A percentile compares a stretch with the other conserved stretches of the same genome.
These are phyloP conservation scores for Danio albolineatus DNA, from an alignment of 2,797 vertebrate genomes.

Conservation along the genomic window DNA sequence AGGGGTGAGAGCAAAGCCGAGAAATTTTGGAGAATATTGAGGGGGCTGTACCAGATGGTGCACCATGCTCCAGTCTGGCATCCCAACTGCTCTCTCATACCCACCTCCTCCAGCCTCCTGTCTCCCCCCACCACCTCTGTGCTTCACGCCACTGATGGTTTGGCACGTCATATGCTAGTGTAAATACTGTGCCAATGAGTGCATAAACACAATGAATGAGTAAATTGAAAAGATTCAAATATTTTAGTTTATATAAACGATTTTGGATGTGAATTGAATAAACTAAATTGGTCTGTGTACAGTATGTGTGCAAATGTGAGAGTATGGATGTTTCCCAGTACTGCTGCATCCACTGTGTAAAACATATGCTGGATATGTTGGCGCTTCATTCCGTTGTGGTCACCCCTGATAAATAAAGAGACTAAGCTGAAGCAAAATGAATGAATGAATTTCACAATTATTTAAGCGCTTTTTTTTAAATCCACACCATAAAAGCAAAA, in stretches of 20 bases:
- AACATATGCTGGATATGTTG: too few relatives aligned
- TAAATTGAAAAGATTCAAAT: conserved; percentile 14
- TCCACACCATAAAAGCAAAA: background rate
- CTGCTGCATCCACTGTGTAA: too few relatives aligned
- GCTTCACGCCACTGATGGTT: conserved; percentile 81
- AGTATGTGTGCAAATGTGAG: too few relatives aligned
- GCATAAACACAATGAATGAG: conserved; percentile 41
- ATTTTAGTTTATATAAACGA: conserved; percentile 36
- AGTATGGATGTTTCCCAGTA: too few relatives aligned
- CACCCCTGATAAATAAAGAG: too few relatives aligned
- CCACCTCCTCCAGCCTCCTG: conserved; percentile 56
- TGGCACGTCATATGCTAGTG: conserved; percentile 86
- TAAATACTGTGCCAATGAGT: conserved; percentile 84
- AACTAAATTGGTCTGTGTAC: too few relatives aligned
- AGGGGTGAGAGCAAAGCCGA: conserved; percentile 85
- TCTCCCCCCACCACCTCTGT: conserved; percentile 41
- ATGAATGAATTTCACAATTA: conserved; percentile 56
- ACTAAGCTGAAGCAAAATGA: too few relatives aligned
- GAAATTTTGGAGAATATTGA: conserved; percentile 84
- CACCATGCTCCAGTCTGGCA: conserved; percentile 89
- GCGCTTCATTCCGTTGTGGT: too few relatives aligned
- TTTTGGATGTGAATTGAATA: background rate
- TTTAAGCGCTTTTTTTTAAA: conserved; percentile 16
- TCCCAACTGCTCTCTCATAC: conserved; percentile 85
- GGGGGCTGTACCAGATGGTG: conserved; percentile 88